These are phyloP conservation scores for Caenorhabditis drosophilae DNA, from an alignment of 2,888 invertebrate species.

Conservation along the genomic window DNA sequence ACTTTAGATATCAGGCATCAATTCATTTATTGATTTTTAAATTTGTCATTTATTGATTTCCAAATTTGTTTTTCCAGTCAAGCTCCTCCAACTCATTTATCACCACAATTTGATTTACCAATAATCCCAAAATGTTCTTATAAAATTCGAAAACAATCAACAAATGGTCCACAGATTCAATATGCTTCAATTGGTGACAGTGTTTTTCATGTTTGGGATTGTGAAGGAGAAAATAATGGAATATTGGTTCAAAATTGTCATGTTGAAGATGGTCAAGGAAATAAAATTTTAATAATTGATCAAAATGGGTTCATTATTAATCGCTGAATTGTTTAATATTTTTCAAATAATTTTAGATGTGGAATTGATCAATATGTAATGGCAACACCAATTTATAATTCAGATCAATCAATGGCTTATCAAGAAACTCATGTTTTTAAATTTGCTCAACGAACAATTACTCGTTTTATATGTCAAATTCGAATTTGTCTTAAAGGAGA, in stretches of 20 bases:
- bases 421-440: constrained; percentile 69
- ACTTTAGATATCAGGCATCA: constrained; percentile 57
- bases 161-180: constrained; percentile 64
- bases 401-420: constrained; percentile 62
- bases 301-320: constrained; percentile 64
- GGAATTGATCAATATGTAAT: constrained; percentile 68
- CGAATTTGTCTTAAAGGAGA: constrained; percentile 64
- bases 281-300: constrained; percentile 68
- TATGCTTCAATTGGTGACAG: constrained; percentile 66
- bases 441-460: constrained; percentile 67
- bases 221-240: constrained; percentile 64
- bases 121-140: constrained; percentile 63
- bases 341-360: constrained; percentile 49
- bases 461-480: constrained; percentile 67
- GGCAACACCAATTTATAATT: constrained; percentile 62
- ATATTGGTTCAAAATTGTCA: constrained; percentile 69
- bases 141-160: constrained; percentile 61
- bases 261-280: constrained; percentile 67
- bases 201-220: constrained; percentile 68
- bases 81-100: constrained; percentile 59
- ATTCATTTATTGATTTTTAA: too few relatives aligned
- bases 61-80: constrained; percentile 45
- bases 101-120: constrained; percentile 65
- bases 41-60: background rate
- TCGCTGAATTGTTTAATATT: background rate